Evolutionary conservation across 1,140 invertebrate species (phyloP), one percentile per base, ranked within the genome.

Genomic region (Xylocopa sonorina): DNA sequence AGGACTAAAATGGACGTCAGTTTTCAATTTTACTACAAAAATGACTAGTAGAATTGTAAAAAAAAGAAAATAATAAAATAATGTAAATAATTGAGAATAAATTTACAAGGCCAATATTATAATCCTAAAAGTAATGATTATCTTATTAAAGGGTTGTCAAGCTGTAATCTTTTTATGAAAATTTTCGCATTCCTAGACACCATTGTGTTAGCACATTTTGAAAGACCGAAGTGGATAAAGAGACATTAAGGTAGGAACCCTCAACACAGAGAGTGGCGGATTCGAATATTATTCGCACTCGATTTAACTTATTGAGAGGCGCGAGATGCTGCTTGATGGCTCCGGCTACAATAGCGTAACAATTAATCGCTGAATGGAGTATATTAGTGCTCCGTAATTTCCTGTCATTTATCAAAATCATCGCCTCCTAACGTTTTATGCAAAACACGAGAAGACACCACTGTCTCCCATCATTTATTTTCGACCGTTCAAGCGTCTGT

Each of bases 211-310:
- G 79, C 58, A 16, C 32, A 50, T 60, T 74, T 71, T 63, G 57
- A 72, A 75, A 60, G 68, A 73, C n/a, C 51, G 55, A 77, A 73
- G 38, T 60, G 76, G n/a, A 64, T 50, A 83, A 82, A 83, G 75
- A 83, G 82, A 82, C 75, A 84, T 83, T 88, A 87, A 84, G 81
- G 72, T 38, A 64, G 14, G 78, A 89, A 83, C 75, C 51, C 48
- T 75, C 64, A 50, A 81, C 75, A 71, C 14, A 43, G 34, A 82
- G 64, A 78, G 51, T 66, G 64, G n/a, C 67, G 83, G 75, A 79
- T 89, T 85, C 75, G 57, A 88, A 88, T 86, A 89, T 89, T 89
- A 89, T 77, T 87, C 81, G 88, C 88, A 69, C 87, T 89, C 88
- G 85, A 89, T 89, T 89, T 79, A 89, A 87, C 84, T 88, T 84